Evolutionary conservation across 2,797 vertebrate genomes (phyloP).

Genomic region (Sebastes paucispinis): DNA sequence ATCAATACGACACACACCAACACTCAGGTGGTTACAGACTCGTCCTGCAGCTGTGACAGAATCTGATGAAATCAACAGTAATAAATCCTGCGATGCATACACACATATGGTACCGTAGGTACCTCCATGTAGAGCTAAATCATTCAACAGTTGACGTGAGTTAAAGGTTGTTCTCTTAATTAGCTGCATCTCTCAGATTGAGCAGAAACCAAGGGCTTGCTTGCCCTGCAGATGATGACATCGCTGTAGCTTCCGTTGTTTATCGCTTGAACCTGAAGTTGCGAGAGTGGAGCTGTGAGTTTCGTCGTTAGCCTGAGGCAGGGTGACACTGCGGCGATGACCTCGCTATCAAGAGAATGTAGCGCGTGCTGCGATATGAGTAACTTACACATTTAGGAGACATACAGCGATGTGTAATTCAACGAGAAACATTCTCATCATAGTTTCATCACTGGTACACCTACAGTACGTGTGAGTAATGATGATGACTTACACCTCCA

Average conservation of each 20-base stretch:
- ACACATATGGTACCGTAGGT: too few relatives aligned
- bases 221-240: background rate
- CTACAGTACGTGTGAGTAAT: background rate
- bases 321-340: background rate
- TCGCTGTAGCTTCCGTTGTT: background rate
- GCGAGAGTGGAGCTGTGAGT: background rate
- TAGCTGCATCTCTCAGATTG: background rate
- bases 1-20: background rate
- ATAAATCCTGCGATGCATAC: background rate
- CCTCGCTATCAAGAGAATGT: background rate
- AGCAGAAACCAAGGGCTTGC: background rate
- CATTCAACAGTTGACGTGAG: background rate
- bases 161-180: background rate
- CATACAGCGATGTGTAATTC: background rate
- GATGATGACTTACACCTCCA: background rate
- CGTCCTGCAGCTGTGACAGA: background rate
- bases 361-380: background rate
- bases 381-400: background rate
- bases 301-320: background rate
- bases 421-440: background rate
- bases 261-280: background rate
- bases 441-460: background rate
- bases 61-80: slow-evolving; percentile 34
- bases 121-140: background rate
- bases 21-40: background rate